These are phyloP conservation scores for Cheilosia pagana DNA, from an alignment of 2,888 invertebrate genomes.

Conservation along the genomic window DNA sequence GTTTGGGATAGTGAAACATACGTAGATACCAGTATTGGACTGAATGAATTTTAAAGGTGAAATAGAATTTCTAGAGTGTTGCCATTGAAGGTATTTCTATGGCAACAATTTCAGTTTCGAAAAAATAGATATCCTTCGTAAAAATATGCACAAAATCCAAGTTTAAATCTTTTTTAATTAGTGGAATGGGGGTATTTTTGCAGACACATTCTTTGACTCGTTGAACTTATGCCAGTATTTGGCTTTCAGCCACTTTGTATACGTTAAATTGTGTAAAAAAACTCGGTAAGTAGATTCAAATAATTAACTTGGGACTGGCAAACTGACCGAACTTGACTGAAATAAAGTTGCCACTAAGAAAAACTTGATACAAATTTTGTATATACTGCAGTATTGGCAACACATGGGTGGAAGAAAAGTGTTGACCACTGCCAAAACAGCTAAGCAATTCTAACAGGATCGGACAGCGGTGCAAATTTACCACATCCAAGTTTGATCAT, in stretches of 20 bases:
- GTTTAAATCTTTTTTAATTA: too few species aligned
- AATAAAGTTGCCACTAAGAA: neutral
- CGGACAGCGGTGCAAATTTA: slow-evolving; percentile 9
- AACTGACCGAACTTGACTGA: too few species aligned
- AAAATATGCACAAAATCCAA: too few species aligned
- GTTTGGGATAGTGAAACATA: slow-evolving; percentile 13
- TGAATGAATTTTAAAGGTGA: slow-evolving; percentile 6
- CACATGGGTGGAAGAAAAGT: neutral
- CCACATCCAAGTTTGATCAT: neutral
- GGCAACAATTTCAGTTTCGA: too few species aligned
- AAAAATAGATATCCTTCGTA: too few species aligned
- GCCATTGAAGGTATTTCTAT: neutral
- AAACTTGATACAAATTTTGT: neutral
- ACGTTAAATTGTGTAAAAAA: too few species aligned
- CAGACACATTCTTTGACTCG: too few species aligned
- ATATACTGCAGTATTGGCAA: neutral
- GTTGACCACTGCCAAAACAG: slow-evolving; percentile 24
- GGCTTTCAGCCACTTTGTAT: too few species aligned
- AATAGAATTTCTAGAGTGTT: neutral
- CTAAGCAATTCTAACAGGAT: slow-evolving; percentile 27
- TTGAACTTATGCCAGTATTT: too few species aligned
- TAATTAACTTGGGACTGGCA: too few species aligned
- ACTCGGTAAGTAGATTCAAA: too few species aligned
- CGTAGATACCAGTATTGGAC: neutral
- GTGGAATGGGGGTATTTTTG: too few species aligned